Evolutionary conservation across 2,888 invertebrate species (phyloP).

Genomic region (Aricia artaxerxes): DNA sequence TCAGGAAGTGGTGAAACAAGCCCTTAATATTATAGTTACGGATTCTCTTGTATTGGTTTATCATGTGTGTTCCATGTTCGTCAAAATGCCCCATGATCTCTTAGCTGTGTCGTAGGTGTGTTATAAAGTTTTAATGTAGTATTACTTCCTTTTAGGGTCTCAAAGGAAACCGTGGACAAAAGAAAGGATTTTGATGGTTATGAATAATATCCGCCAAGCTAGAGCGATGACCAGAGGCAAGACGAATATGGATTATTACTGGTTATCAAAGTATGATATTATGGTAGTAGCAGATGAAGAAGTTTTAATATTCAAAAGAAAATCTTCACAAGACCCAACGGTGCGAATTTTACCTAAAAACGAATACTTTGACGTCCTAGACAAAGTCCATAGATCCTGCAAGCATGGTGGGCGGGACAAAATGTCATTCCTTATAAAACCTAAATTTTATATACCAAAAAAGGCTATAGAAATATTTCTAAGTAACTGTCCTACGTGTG

Average conservation of each 20-base stretch:
- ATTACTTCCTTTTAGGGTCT: slow-evolving; percentile 22
- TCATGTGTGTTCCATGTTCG: not conserved
- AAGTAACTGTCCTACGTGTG: slow-evolving; percentile 41
- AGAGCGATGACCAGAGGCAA: not conserved
- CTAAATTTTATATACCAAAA: slow-evolving; percentile 39
- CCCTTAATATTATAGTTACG: too few relatives aligned
- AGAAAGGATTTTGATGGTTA: slow-evolving; percentile 32
- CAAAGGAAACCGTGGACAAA: slow-evolving; percentile 31
- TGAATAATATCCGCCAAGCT: slow-evolving; percentile 30
- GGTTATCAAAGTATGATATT: slow-evolving; percentile 39
- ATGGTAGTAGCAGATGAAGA: slow-evolving; percentile 38
- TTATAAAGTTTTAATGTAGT: not conserved
- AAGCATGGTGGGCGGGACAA: slow-evolving; percentile 43
- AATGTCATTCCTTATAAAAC: slow-evolving; percentile 39
- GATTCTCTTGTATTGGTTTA: not conserved
- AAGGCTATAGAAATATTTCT: slow-evolving; percentile 42
- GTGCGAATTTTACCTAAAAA: slow-evolving; percentile 39
- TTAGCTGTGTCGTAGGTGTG: too few relatives aligned
- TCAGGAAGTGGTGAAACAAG: too few relatives aligned
- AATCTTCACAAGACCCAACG: slow-evolving; percentile 34
- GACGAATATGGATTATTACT: slow-evolving; percentile 31
- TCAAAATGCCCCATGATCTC: too few relatives aligned
- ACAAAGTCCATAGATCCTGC: slow-evolving; percentile 36
- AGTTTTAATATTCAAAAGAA: slow-evolving; percentile 40
- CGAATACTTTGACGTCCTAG: slow-evolving; percentile 38